Base-by-base conservation (phyloP, 2,888 invertebrate species). In the Rhogogaster chlorosoma region DNA sequence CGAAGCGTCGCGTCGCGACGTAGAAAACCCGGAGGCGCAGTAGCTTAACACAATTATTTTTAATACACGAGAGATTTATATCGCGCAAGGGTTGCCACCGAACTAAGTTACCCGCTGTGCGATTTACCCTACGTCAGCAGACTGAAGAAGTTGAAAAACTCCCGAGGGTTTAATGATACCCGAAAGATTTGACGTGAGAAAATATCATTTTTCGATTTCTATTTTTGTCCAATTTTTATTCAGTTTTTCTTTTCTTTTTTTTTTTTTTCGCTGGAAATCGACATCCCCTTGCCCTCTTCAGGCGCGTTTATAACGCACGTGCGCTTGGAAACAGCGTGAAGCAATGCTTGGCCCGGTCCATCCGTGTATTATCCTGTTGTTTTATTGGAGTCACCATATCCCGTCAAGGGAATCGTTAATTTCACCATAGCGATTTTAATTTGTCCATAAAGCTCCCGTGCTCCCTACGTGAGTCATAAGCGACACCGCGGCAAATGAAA, bases 41-140 rank as follows among this genome's bases (percentile, higher is more conserved):
- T 87, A 87, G 88, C 89, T 89, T 88, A 88, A 89, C 88, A 89
- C 90, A 90, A 91, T 91, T 91, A 90, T 90, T 91, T 91, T 91
- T 90, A 90, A 91, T 91, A 89, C 88, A 88, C 89, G 88, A 86
- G 88, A 91, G 90, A 91, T 91, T 91, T 91, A 90, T 89, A 89
- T 86, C 87, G 86, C 75, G 86, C 85, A 86, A 83, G 84, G 80
- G 80, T 80, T 80, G 61, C 18, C 53, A 49, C 77, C 53, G 10
- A 73, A n/a, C 38, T 38, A 3, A 12, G 73, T 42, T 73, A 73
- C 73, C 73, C 73, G 26, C 42, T n/a, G 73, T 9, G 73, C 42
- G 42, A 36, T 26, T 73, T 73, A 22, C 10, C 77, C 77, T 42
- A 42, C 42, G 71, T 73, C 71, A 73, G 42, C 71, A 42, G 71